A percentile compares a stretch with the other conserved stretches of the same genome.
phyloP scores from a whole-genome alignment of 2,797 vertebrate genomes.

The Takifugu ocellatus region DNA sequence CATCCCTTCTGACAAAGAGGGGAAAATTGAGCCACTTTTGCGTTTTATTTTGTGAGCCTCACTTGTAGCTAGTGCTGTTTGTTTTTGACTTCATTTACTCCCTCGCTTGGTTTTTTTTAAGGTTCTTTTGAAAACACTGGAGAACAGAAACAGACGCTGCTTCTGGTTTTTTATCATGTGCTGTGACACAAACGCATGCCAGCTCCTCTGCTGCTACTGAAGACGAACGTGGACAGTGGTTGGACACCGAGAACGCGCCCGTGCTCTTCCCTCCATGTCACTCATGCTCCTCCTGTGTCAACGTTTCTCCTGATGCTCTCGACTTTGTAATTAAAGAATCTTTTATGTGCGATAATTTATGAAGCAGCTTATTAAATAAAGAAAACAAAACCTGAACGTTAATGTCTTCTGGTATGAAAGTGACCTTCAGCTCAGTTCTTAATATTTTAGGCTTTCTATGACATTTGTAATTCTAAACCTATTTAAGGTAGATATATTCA shows the following conservation, averaged over 20 bases:
- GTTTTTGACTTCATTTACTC: slow-evolving; percentile 20
- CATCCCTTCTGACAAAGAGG: slow-evolving; percentile 27
- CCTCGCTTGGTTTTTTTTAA: slow-evolving; percentile 11
- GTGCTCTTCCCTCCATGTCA: background rate
- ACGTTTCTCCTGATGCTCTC: slow-evolving; percentile 57
- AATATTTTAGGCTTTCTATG: no score
- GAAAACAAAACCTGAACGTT: background rate
- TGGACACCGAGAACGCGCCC: slow-evolving; percentile 13
- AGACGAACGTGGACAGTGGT: slow-evolving; percentile 2
- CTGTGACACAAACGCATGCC: slow-evolving; percentile 42
- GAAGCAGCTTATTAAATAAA: slow-evolving; percentile 93
- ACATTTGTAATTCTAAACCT: no score
- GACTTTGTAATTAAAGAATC: slow-evolving; percentile 86
- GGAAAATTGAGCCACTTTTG: slow-evolving; percentile 38
- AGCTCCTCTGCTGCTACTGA: slow-evolving; percentile 48
- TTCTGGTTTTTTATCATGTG: slow-evolving; percentile 21
- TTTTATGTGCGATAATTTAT: slow-evolving; percentile 98
- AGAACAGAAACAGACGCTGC: slow-evolving; percentile 31
- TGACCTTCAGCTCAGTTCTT: no score
- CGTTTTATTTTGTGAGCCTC: slow-evolving; percentile 42
- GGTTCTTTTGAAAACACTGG: slow-evolving; percentile 52
- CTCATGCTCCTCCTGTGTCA: background rate
- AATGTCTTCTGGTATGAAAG: no score
- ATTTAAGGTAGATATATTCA: no score
- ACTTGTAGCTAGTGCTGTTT: slow-evolving; percentile 52